Base-by-base conservation (phyloP, 2,113 vertebrate species). In the Pedetes capensis region DNA sequence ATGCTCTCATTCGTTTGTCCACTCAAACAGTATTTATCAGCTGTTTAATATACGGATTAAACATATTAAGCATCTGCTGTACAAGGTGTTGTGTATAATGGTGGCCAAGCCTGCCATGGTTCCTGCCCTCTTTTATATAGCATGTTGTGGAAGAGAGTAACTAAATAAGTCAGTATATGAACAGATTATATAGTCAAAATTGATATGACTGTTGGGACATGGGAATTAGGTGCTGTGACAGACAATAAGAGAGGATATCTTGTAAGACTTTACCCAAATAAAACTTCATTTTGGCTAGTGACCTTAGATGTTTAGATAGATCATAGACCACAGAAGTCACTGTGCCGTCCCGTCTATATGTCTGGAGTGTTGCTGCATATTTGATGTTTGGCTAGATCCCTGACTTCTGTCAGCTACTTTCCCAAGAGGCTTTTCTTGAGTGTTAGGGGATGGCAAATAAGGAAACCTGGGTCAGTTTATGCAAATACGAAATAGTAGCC, bases 301-400 rank as follows among this genome's bases (percentile, higher is more conserved):
- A 75, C 63, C 53, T 72, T 29, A 66, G 57, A 57, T 83, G 29
- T 1, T 88, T 88, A 39, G n/a, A 42, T 55, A 89, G 81, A 74
- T 51, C 47, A 16, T 39, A 82, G 55, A 2, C 9, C 32, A 14
- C 37, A 39, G 66, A 72, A 29, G 25, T 76, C 79, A 68, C 87
- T 22, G 12, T 8, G 72, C 53, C 17, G 53, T 49, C 55, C 27
- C 44, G 6, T 37, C 34, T 69, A 1, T 44, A 53, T 55, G 17
- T 72, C 16, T 61, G n/a, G 47, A 93, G 20, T 59, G 42, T 71
- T 93, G 81, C 51, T 93, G 37, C 64, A 27, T 57, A 11, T 87
- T 82, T 2, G 4, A 32, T 59, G 71, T 32, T 53, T 16, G 72
- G 20, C 37, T 49, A 72, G 47, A 53, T 42, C 68, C 14, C 29